A percentile compares a stretch with the other conserved stretches of the same genome.
phyloP scores from a whole-genome alignment of 2,888 invertebrate genomes.

The Priocnemis perturbator region DNA sequence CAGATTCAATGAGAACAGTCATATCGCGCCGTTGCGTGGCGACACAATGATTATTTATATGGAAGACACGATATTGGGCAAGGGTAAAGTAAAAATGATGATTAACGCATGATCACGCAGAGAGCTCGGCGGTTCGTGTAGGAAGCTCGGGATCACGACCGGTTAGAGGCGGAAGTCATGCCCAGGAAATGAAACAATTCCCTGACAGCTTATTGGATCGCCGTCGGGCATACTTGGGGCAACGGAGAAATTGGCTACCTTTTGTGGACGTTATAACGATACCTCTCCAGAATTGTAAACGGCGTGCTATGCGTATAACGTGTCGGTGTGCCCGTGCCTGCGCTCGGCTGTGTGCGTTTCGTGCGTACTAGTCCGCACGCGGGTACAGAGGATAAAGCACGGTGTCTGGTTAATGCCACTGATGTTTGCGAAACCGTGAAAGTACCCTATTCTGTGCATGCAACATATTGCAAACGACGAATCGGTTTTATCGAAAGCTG shows the following conservation, averaged over 20 bases:
- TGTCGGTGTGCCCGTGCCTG: neutral
- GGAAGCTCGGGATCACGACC: neutral
- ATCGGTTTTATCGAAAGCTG: conserved; percentile 5
- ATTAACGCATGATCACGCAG: too few species aligned
- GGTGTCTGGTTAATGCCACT: conserved; percentile 18
- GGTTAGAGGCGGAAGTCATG: conserved; percentile 51
- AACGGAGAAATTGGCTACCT: conserved; percentile 44
- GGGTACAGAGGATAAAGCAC: neutral
- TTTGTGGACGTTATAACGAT: conserved; percentile 53
- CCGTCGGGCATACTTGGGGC: conserved; percentile 19
- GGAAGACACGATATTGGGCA: too few species aligned
- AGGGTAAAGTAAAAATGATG: too few species aligned
- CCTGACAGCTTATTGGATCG: conserved; percentile 42
- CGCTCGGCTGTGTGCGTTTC: neutral
- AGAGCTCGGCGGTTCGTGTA: neutral
- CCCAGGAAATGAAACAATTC: conserved; percentile 50
- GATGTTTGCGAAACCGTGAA: conserved; percentile 17
- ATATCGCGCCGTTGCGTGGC: too few species aligned
- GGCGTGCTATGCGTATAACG: conserved; percentile 34
- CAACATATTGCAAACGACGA: neutral
- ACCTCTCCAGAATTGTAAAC: conserved; percentile 36
- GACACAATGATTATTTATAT: too few species aligned
- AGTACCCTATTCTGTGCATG: neutral
- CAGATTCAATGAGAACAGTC: too few species aligned
- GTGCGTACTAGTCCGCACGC: conserved; percentile 4